phyloP scores from a whole-genome alignment of 2,888 invertebrate species.

The Tillus elongatus region DNA sequence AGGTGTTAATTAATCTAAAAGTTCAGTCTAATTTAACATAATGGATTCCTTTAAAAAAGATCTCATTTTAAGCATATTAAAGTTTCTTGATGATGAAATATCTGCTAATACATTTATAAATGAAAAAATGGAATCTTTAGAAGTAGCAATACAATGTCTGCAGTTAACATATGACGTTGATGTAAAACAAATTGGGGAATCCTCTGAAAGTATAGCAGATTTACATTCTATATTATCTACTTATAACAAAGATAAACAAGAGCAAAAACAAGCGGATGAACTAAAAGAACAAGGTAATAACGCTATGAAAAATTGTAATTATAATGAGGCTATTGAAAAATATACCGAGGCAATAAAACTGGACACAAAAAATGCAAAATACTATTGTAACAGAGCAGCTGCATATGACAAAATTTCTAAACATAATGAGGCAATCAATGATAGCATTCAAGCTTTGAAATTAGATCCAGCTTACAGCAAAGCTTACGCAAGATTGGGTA shows the following conservation, averaged over 20 bases:
- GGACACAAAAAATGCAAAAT: conserved; percentile 81
- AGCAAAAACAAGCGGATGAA: conserved; percentile 62
- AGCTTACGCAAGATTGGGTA: conserved; percentile 81
- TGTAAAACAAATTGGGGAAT: no score
- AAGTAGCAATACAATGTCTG: conserved; percentile 86
- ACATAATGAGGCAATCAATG: conserved; percentile 72
- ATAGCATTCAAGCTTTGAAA: conserved; percentile 77
- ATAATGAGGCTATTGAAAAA: conserved; percentile 13
- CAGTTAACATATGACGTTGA: conserved; percentile 77
- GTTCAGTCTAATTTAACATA: no score
- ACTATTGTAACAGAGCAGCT: conserved; percentile 92
- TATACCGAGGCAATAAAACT: conserved; percentile 68
- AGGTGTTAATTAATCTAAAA: no score
- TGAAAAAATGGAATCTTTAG: conserved; percentile 57
- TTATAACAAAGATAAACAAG: no score
- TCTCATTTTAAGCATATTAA: conserved; percentile 25
- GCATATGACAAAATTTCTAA: conserved; percentile 81
- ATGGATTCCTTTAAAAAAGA: no score
- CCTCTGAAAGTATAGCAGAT: no score
- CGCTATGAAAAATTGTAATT: conserved; percentile 15
- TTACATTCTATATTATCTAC: no score
- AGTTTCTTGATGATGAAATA: conserved; percentile 26
- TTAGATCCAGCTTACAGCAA: conserved; percentile 86
- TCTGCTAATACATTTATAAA: conserved; percentile 20
- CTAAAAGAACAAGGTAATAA: conserved; percentile 63